A percentile compares a stretch with the other conserved stretches of the same genome.
phyloP scores from a whole-genome alignment of 2,888 invertebrate genomes.

The Parnassius mnemosyne region DNA sequence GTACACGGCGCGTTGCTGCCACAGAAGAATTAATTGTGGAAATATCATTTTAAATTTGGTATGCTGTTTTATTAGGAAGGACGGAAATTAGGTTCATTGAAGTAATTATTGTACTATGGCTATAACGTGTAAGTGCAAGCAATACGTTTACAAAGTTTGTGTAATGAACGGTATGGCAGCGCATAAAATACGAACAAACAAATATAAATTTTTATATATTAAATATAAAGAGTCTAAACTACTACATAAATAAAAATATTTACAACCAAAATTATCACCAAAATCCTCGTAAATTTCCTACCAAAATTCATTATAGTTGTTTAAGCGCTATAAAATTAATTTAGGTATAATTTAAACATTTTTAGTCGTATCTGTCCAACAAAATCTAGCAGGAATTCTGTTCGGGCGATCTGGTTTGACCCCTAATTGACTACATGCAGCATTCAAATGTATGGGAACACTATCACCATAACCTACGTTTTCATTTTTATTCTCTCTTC shows the following conservation, averaged over 20 bases:
- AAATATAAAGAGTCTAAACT: too few species aligned
- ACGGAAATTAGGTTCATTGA: too few species aligned
- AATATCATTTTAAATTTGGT: too few species aligned
- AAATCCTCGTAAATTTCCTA: slow-evolving; percentile 24
- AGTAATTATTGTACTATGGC: too few species aligned
- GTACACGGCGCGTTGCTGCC: too few species aligned
- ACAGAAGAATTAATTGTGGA: too few species aligned
- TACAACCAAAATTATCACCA: slow-evolving; percentile 1
- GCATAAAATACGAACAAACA: too few species aligned
- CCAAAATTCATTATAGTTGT: slow-evolving; percentile 22
- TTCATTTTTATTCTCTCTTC: slow-evolving; percentile 31
- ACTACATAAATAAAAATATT: not conserved
- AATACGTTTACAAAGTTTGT: too few species aligned
- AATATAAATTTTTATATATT: too few species aligned
- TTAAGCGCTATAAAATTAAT: not conserved
- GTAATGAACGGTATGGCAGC: too few species aligned
- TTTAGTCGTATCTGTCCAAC: slow-evolving; percentile 63
- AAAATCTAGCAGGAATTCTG: slow-evolving; percentile 58
- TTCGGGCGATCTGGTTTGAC: slow-evolving; percentile 48
- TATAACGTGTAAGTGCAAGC: too few species aligned
- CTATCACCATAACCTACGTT: slow-evolving; percentile 47
- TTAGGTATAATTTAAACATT: slow-evolving; percentile 30
- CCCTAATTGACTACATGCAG: slow-evolving; percentile 33
- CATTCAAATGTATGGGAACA: slow-evolving; percentile 31
- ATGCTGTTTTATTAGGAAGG: too few species aligned